Percentiles rank a stretch among this genome's conserved stretches.
Evolutionary conservation across 2,888 invertebrate genomes (phyloP).

Genomic region (Machimus rusticus): DNA sequence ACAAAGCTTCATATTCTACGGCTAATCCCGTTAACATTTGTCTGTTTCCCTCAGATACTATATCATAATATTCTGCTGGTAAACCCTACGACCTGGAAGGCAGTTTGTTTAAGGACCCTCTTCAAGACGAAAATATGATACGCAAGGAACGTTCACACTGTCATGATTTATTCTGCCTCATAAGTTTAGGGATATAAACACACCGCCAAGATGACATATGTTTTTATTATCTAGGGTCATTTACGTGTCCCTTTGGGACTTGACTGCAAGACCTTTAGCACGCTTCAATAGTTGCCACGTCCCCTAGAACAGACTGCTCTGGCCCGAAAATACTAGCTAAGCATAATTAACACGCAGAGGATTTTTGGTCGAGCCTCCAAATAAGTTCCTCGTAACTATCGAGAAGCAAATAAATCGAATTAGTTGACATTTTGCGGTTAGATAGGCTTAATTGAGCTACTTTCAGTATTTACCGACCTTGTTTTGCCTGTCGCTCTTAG

Average conservation of each 20-base stretch:
- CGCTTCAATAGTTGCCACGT: neutral
- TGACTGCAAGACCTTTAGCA: slow-evolving; percentile 23
- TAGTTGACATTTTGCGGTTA: slow-evolving; percentile 4
- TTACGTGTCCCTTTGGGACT: slow-evolving; percentile 30
- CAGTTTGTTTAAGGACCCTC: slow-evolving; percentile 44
- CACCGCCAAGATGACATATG: slow-evolving; percentile 43
- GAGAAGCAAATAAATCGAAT: slow-evolving; percentile 14
- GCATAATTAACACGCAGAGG: slow-evolving; percentile 20
- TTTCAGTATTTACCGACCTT: neutral
- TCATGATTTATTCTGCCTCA: slow-evolving; percentile 44
- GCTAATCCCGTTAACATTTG: slow-evolving; percentile 46
- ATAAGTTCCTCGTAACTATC: slow-evolving; percentile 11
- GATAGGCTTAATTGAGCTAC: slow-evolving; percentile 11
- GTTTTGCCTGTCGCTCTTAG: neutral
- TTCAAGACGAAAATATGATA: slow-evolving; percentile 45
- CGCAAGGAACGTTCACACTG: slow-evolving; percentile 43
- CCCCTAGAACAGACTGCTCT: neutral
- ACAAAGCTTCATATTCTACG: slow-evolving; percentile 29
- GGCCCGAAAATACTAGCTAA: neutral
- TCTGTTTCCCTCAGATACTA: slow-evolving; percentile 41
- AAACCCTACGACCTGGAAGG: slow-evolving; percentile 41
- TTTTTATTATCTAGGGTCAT: slow-evolving; percentile 45
- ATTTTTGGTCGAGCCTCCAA: slow-evolving; percentile 1
- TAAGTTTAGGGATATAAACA: slow-evolving; percentile 45
- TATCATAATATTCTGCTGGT: slow-evolving; percentile 40